A percentile compares a stretch with the other conserved stretches of the same genome.
These are phyloP conservation scores for Eueides isabella DNA, from an alignment of 1,140 invertebrate genomes.

Conservation along the genomic window DNA sequence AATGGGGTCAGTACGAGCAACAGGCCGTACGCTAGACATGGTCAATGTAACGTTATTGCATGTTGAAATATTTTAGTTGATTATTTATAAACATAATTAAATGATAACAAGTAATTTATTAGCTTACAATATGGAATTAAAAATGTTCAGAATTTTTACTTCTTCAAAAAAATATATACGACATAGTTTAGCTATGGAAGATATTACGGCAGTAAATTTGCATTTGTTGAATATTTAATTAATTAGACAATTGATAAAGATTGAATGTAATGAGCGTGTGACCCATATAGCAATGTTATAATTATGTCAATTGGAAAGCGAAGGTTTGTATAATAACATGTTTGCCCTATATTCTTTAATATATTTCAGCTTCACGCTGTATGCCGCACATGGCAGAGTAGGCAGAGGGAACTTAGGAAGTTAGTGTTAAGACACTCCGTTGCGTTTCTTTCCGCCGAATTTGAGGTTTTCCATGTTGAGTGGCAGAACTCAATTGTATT, in stretches of 20 bases:
- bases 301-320: neutral
- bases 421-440: too few species aligned
- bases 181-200: neutral
- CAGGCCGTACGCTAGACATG: conserved; percentile 47
- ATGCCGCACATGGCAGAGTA: too few species aligned
- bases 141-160: neutral
- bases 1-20: conserved; percentile 65
- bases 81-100: neutral
- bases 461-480: too few species aligned
- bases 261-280: neutral
- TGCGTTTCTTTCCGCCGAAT: too few species aligned
- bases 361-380: too few species aligned
- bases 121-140: neutral
- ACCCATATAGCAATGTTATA: neutral
- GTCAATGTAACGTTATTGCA: conserved; percentile 54
- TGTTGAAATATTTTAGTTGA: conserved; percentile 4
- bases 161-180: too few species aligned
- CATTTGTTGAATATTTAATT: neutral
- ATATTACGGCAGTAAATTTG: neutral
- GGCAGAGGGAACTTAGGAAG: too few species aligned
- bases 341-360: neutral
- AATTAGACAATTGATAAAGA: conserved; percentile 6
- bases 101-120: too few species aligned
- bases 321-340: neutral
- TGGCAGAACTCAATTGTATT: too few species aligned